Evolutionary conservation across 2,888 invertebrate genomes (phyloP).

Genomic region (Rhaphigaster nebulosa): DNA sequence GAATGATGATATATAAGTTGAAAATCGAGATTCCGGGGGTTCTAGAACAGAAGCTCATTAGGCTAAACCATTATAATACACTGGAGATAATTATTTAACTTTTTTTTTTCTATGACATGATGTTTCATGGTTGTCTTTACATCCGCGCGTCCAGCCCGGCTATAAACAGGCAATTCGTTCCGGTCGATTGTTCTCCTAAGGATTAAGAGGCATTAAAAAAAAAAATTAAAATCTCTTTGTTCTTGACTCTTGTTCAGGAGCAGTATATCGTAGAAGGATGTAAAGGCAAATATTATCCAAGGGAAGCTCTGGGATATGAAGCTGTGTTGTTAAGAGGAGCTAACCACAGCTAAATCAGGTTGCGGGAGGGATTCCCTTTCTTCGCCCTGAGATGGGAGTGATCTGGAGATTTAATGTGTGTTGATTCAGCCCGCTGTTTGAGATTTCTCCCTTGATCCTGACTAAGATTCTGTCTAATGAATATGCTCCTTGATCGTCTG

Average conservation of each 20-base stretch:
- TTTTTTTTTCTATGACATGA: neutral
- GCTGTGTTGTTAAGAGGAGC: neutral
- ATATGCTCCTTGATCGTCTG: neutral
- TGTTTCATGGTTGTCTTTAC: neutral
- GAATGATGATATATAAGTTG: too few relatives aligned
- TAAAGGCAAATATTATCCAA: neutral
- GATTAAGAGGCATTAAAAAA: slow-evolving; percentile 7
- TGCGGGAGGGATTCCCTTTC: neutral
- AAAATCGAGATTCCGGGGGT: too few relatives aligned
- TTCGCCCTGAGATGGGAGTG: neutral
- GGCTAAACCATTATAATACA: neutral
- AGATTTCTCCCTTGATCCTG: neutral
- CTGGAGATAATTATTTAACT: neutral
- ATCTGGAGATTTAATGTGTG: neutral
- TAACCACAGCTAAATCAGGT: neutral
- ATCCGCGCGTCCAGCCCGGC: neutral
- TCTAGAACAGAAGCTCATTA: neutral
- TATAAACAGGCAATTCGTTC: neutral
- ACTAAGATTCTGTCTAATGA: neutral
- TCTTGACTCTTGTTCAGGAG: neutral
- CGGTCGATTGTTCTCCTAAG: neutral
- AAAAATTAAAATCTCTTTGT: neutral
- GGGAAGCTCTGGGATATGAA: neutral
- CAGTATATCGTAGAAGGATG: neutral
- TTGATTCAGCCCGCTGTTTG: neutral